phyloP scores from a whole-genome alignment of 2,888 invertebrate species.

The Cheilosia soror region DNA sequence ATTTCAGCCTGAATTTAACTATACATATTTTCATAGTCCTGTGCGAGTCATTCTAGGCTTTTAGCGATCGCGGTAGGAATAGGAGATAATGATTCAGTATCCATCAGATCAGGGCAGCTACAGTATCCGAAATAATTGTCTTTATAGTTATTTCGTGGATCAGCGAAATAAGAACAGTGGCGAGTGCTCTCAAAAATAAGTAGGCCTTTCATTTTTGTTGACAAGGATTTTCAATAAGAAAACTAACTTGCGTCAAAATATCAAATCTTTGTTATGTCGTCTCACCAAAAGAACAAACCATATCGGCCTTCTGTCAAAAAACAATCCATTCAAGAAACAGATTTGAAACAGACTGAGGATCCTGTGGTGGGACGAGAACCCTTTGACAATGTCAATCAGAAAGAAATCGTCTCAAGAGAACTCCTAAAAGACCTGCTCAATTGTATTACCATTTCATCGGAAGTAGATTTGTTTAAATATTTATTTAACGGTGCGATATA shows the following conservation, averaged over 20 bases:
- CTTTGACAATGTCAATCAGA: not conserved
- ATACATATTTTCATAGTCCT: too few species aligned
- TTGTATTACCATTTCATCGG: not conserved
- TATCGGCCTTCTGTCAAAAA: not conserved
- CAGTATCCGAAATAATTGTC: too few species aligned
- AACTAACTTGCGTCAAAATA: not conserved
- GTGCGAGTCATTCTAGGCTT: too few species aligned
- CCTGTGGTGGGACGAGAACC: not conserved
- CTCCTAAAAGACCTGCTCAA: conserved; percentile 26
- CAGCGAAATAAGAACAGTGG: too few species aligned
- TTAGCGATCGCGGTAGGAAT: too few species aligned
- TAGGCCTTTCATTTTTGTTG: too few species aligned
- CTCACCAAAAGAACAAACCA: not conserved
- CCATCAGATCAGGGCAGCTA: too few species aligned
- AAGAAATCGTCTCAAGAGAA: not conserved
- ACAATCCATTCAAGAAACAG: not conserved
- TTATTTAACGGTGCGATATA: too few species aligned
- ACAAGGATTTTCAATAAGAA: not conserved
- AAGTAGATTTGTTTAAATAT: not conserved
- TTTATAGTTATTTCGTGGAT: too few species aligned
- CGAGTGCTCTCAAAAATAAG: too few species aligned
- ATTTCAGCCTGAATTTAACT: too few species aligned
- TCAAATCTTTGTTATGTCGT: not conserved
- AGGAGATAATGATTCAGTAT: too few species aligned
- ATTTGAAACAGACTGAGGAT: not conserved